Conservation (phyloP, 2,888 invertebrate species). For the Graphium colonna region DNA sequence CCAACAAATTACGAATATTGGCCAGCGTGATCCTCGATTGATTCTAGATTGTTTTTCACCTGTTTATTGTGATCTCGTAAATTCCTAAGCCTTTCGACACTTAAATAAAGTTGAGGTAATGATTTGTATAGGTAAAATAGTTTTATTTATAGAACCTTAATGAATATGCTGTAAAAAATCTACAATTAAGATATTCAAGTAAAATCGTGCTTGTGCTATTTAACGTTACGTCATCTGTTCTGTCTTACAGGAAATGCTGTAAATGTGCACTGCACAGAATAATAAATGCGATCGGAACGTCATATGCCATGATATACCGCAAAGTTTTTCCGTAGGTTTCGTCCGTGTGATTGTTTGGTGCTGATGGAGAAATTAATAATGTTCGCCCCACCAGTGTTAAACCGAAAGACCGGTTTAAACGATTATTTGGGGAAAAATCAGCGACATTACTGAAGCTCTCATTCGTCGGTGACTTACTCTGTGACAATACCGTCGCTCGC, state of each 20-base stretch:
- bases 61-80: no score
- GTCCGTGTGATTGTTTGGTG: no score
- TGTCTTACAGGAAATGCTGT: constrained; percentile 10
- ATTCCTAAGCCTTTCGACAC: no score
- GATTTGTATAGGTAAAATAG: no score
- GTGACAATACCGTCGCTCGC: constrained; percentile 34
- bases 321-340: no score
- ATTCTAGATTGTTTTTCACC: no score
- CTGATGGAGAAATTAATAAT: no score
- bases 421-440: not conserved
- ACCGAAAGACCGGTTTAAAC: not conserved
- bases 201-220: not conserved
- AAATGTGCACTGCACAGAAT: constrained; percentile 12
- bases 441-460: not conserved
- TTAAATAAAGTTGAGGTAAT: no score
- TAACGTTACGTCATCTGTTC: constrained; percentile 1
- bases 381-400: not conserved
- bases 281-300: constrained; percentile 4
- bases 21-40: no score
- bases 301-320: not conserved
- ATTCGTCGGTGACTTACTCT: constrained; percentile 28
- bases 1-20: no score
- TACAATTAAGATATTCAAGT: not conserved
- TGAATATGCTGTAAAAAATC: not conserved
- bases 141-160: no score